Evolutionary conservation across 1,140 invertebrate genomes (phyloP).

Genomic region (Psilanteris sp.): DNA sequence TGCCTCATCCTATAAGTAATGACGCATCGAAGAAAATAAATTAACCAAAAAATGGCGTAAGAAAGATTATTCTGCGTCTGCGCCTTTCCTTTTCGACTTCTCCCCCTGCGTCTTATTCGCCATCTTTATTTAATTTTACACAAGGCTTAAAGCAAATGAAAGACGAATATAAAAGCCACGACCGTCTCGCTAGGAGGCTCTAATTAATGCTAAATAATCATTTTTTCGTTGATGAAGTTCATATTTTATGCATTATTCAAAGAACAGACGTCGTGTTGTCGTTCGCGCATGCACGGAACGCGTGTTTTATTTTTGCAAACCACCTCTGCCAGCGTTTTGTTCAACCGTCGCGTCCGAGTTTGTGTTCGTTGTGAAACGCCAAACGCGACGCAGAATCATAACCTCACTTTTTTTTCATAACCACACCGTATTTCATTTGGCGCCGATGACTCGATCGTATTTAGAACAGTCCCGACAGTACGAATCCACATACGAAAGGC

Average conservation of each 20-base stretch:
- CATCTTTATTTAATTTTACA: conserved; percentile 24
- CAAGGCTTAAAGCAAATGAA: background rate
- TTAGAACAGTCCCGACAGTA: too few relatives aligned
- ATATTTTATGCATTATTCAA: conserved; percentile 43
- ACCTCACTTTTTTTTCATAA: too few relatives aligned
- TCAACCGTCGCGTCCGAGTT: too few relatives aligned
- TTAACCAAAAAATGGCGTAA: conserved; percentile 10
- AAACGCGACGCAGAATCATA: too few relatives aligned
- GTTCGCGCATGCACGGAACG: conserved; percentile 1
- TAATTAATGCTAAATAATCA: conserved; percentile 73
- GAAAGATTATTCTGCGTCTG: conserved; percentile 9
- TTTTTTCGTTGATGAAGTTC: conserved; percentile 61
- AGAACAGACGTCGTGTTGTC: conserved; percentile 70
- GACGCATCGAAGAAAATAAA: conserved; percentile 41
- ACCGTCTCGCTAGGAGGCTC: conserved; percentile 50
- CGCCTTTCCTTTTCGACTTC: background rate
- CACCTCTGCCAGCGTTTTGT: too few relatives aligned
- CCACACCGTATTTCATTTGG: too few relatives aligned
- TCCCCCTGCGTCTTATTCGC: background rate
- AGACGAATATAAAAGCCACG: conserved; percentile 9
- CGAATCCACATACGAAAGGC: too few relatives aligned
- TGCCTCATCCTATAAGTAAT: conserved; percentile 28
- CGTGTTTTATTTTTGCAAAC: too few relatives aligned
- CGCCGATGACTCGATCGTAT: too few relatives aligned
- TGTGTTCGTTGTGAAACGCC: too few relatives aligned